Conservation (phyloP, 2,797 vertebrate genomes). For the Myotis vivesi region DNA sequence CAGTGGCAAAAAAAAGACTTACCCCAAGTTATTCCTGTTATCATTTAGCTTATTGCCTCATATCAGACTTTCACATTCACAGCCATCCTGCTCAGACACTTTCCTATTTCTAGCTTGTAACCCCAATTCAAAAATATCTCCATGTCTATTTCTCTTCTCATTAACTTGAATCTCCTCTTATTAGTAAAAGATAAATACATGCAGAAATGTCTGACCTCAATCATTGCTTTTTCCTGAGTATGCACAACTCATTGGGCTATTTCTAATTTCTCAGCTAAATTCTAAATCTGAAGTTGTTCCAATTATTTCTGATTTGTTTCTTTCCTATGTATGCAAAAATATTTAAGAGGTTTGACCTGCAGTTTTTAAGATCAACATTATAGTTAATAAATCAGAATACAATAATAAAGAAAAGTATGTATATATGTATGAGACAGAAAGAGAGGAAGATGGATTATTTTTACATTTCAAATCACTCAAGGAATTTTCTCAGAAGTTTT, state of each 20-base stretch:
- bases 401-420: not conserved
- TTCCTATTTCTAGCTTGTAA: not conserved
- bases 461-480: conserved; percentile 23
- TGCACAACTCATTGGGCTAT: not conserved
- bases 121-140: not conserved
- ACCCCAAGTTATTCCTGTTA: not conserved
- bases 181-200: conserved; percentile 28
- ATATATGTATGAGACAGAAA: not conserved
- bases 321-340: not conserved
- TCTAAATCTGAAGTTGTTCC: not conserved
- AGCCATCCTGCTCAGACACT: not conserved
- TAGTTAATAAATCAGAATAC: not conserved
- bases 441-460: not conserved
- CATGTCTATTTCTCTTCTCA: not conserved
- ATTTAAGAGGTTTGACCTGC: not conserved
- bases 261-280: conserved; percentile 11
- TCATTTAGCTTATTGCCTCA: not conserved
- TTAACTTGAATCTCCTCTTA: conserved; percentile 13
- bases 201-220: conserved; percentile 5
- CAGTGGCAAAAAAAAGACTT: not conserved
- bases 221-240: not conserved
- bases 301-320: not conserved
- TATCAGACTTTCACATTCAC: not conserved
- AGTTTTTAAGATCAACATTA: conserved; percentile 23
- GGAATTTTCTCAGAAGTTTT: conserved; percentile 38